These are phyloP conservation scores for Corythoichthys intestinalis DNA, from an alignment of 2,113 vertebrate genomes.

Conservation along the genomic window DNA sequence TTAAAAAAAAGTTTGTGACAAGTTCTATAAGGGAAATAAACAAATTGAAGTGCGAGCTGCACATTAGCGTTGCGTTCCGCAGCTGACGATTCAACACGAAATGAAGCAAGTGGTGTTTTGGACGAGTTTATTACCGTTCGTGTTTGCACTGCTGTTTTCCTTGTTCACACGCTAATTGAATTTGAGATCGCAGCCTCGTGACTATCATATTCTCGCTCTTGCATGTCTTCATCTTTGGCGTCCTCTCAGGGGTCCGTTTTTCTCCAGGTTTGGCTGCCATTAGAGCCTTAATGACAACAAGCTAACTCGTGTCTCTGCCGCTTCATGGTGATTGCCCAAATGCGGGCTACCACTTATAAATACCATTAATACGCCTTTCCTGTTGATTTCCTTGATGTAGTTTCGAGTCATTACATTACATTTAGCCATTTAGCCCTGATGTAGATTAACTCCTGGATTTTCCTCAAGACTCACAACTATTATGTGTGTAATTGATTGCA, in stretches of 20 bases:
- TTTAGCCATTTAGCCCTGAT: conserved; percentile 23
- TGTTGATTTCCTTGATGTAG: conserved; percentile 49
- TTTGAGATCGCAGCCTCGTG: conserved; percentile 46
- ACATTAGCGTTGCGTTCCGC: conserved; percentile 15
- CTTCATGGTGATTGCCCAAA: conserved; percentile 49
- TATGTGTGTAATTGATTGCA: background rate
- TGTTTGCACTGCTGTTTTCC: conserved; percentile 19
- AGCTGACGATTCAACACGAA: conserved; percentile 42
- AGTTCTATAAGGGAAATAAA: conserved; percentile 42
- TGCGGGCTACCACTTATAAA: conserved; percentile 34
- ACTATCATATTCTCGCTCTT: conserved; percentile 32
- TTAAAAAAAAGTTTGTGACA: conserved; percentile 45
- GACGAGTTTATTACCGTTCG: conserved; percentile 42
- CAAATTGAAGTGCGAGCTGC: conserved; percentile 37
- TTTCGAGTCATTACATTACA: conserved; percentile 44
- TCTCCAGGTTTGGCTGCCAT: conserved; percentile 40
- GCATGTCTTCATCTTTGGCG: conserved; percentile 20
- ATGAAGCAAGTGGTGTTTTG: conserved; percentile 40
- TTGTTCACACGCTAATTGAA: conserved; percentile 38
- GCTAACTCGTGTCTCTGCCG: conserved; percentile 38
- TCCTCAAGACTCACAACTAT: conserved; percentile 12
- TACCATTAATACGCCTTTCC: conserved; percentile 30
- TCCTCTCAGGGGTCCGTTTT: conserved; percentile 33
- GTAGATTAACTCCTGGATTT: conserved; percentile 20
- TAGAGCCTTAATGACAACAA: conserved; percentile 38